phyloP scores from a whole-genome alignment of 2,888 invertebrate genomes.

The Cancer borealis region DNA sequence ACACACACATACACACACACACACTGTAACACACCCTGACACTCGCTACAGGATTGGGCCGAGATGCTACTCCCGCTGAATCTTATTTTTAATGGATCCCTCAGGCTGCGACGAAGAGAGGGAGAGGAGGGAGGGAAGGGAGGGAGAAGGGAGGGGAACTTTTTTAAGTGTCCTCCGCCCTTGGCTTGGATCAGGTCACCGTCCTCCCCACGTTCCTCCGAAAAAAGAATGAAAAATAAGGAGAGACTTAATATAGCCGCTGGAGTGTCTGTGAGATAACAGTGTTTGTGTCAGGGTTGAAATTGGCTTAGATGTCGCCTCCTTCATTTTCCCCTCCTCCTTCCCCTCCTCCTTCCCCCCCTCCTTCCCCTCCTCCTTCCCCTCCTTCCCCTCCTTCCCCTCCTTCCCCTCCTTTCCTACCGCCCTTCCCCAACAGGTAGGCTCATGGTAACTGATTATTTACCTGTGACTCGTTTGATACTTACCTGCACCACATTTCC shows the following conservation, averaged over 20 bases:
- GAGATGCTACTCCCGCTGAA: background rate
- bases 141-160: background rate
- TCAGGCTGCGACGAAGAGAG: background rate
- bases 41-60: background rate
- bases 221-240: background rate
- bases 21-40: background rate
- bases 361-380: background rate
- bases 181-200: background rate
- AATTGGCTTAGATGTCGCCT: background rate
- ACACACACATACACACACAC: background rate
- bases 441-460: background rate
- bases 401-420: background rate
- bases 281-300: background rate
- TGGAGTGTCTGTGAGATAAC: background rate
- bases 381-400: background rate
- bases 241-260: background rate
- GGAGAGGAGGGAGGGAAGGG: background rate
- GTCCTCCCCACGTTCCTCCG: background rate
- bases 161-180: conserved; percentile 11
- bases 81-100: background rate
- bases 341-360: background rate
- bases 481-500: background rate
- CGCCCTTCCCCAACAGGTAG: background rate
- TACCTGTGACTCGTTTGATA: background rate
- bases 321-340: background rate